Percentiles rank a stretch among this genome's conserved stretches.
These are phyloP conservation scores for Taxidea taxus DNA, from an alignment of 2,113 vertebrate genomes.

Conservation along the genomic window DNA sequence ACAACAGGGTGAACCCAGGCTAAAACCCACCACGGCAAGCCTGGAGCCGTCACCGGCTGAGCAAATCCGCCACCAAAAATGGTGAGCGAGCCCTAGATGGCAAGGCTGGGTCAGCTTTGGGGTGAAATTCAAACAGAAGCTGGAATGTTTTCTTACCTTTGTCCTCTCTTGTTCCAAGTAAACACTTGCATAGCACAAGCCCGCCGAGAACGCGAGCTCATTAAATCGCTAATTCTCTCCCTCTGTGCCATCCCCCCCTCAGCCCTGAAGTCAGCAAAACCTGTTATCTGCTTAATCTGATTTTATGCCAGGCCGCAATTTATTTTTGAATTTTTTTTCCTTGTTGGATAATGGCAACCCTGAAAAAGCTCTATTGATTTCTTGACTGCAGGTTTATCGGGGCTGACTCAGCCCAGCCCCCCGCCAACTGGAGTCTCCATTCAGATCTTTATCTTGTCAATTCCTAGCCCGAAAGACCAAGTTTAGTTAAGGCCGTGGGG, in stretches of 20 bases:
- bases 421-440: background rate
- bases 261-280: slow-evolving; percentile 51
- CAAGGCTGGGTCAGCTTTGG: background rate
- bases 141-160: background rate
- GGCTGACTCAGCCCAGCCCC: slow-evolving; percentile 54
- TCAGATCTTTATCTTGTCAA: slow-evolving; percentile 59
- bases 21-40: background rate
- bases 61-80: background rate
- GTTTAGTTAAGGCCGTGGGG: slow-evolving; percentile 23
- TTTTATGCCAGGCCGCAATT: slow-evolving; percentile 43
- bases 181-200: background rate
- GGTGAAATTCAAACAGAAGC: background rate
- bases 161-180: background rate
- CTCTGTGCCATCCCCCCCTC: background rate
- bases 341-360: slow-evolving; percentile 55
- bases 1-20: too few relatives aligned
- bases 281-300: slow-evolving; percentile 60
- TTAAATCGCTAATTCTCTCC: background rate
- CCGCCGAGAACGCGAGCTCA: background rate
- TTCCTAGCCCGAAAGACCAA: slow-evolving; percentile 32
- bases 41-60: background rate
- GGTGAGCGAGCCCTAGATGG: background rate
- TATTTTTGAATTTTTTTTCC: slow-evolving; percentile 54
- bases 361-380: slow-evolving; percentile 68
- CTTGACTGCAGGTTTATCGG: slow-evolving; percentile 22